These are phyloP conservation scores for Nowickia ferox DNA, from an alignment of 2,888 invertebrate genomes.

Conservation along the genomic window DNA sequence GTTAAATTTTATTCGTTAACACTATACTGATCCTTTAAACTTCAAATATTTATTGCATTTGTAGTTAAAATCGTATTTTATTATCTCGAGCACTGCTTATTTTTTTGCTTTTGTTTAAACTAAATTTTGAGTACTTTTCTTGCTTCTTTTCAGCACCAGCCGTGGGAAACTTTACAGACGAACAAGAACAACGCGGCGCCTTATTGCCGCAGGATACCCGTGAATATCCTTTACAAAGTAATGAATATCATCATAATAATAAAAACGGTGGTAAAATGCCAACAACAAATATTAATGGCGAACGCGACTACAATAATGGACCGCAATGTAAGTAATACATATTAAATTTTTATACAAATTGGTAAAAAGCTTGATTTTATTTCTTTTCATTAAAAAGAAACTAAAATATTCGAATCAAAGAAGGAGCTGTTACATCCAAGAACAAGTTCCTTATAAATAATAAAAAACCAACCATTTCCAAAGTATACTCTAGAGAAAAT, in stretches of 20 bases:
- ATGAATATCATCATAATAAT: conserved; percentile 86
- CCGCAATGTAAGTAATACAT: conserved; percentile 80
- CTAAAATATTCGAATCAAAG: too few relatives aligned
- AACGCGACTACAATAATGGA: conserved; percentile 78
- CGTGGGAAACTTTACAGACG: conserved; percentile 86
- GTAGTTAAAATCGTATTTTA: not conserved
- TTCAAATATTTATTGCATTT: not conserved
- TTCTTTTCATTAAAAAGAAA: not conserved
- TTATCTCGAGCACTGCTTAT: too few relatives aligned
- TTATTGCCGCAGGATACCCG: conserved; percentile 83
- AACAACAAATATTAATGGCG: conserved; percentile 74
- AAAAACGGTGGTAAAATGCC: conserved; percentile 75
- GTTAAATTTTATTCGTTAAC: too few relatives aligned
- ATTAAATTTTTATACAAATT: not conserved
- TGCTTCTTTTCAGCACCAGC: conserved; percentile 83
- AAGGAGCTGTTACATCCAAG: too few relatives aligned
- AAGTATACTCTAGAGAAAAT: not conserved
- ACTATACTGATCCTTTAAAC: too few relatives aligned
- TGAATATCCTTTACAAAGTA: conserved; percentile 87
- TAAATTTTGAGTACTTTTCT: conserved; percentile 28
- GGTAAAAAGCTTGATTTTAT: conserved; percentile 15
- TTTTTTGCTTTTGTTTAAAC: not conserved
- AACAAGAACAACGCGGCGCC: conserved; percentile 83
- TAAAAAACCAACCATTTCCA: too few relatives aligned
- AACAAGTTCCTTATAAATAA: too few relatives aligned